Base-by-base conservation (phyloP, 2,797 vertebrate genomes). In the Glossophaga mutica region DNA sequence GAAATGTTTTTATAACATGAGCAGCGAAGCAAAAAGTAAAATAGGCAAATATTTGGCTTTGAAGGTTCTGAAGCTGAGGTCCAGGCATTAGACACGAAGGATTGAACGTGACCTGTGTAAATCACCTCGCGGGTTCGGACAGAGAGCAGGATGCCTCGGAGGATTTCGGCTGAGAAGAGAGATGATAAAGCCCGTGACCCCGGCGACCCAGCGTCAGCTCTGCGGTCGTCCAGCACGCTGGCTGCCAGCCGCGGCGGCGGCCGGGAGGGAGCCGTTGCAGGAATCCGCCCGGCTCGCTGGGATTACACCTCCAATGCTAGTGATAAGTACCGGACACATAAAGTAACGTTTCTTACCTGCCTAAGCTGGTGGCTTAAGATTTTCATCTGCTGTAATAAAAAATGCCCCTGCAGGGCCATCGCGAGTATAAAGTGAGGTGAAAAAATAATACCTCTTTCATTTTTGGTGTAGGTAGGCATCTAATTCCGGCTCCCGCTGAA, bases 1-100 rank as follows among this genome's bases (percentile, higher is more conserved):
- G 12, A 46, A 71, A 52, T 74, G 26, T 15, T 70, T 50, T 70
- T 48, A 37, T 32, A 65, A 46, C 83, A 42, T 26, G 1, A 42
- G 74, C 50, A 39, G n/a, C 22, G 42, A 29, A 52, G 16, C 37
- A 55, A 16, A 44, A 57, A 57, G 50, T 32, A 76, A 68, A 67
- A 71, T 16, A 77, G 52, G 9, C 42, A 92, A 94, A 94, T 65
- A 50, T 39, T 55, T 39, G 55, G 4, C 74, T 92, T 67, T 55
- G 62, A 55, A 37, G 34, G 29, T 78, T 73, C 39, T 22, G 55
- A 81, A 79, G 46, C 29, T 24, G 24, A 82, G 19, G 16, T 37
- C 24, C n/a, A 29, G 2, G 19, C 5, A 16, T 59, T 29, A 78
- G 32, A 71, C 18, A 78, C 6, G 50, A 52, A 39, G 57, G 11